These are phyloP conservation scores for Tetropium fuscum DNA, from an alignment of 2,888 invertebrate genomes.

Conservation along the genomic window DNA sequence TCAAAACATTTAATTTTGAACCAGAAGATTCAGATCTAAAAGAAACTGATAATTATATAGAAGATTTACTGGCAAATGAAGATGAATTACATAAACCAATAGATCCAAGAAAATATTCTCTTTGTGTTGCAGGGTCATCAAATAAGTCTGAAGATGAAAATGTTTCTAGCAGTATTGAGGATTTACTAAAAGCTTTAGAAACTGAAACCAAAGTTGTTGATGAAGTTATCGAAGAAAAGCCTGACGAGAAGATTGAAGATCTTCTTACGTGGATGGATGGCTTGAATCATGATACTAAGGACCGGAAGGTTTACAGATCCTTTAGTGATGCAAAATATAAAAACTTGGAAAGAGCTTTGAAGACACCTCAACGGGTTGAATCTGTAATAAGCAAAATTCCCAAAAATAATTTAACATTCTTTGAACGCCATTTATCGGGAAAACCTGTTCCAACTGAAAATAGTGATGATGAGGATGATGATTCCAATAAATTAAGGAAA, in stretches of 20 bases:
- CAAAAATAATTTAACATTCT: conserved; percentile 61
- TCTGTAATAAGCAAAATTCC: conserved; percentile 61
- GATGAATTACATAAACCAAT: conserved; percentile 63
- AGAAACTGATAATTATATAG: conserved; percentile 63
- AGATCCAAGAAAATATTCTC: conserved; percentile 51
- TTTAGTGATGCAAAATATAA: conserved; percentile 63
- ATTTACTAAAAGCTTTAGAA: conserved; percentile 63
- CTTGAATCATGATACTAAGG: conserved; percentile 60
- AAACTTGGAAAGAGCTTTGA: conserved; percentile 60
- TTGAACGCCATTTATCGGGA: conserved; percentile 61
- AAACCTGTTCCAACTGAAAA: conserved; percentile 50
- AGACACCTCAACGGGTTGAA: conserved; percentile 55
- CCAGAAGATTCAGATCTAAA: conserved; percentile 62
- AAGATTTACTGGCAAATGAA: conserved; percentile 61
- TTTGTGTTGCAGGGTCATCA: conserved; percentile 32
- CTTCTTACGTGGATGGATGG: conserved; percentile 64
- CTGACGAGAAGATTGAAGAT: conserved; percentile 63
- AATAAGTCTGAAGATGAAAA: conserved; percentile 50
- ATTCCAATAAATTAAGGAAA: conserved; percentile 37
- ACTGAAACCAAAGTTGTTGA: conserved; percentile 54
- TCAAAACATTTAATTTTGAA: conserved; percentile 62
- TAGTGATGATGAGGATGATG: conserved; percentile 42
- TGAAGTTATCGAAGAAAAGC: conserved; percentile 34
- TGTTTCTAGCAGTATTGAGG: conserved; percentile 63
- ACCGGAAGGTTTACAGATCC: conserved; percentile 57